Percentiles rank a stretch among this genome's conserved stretches.
phyloP scores from a whole-genome alignment of 64 coral and sea anemone genomes.

The Anthopleura sola region DNA sequence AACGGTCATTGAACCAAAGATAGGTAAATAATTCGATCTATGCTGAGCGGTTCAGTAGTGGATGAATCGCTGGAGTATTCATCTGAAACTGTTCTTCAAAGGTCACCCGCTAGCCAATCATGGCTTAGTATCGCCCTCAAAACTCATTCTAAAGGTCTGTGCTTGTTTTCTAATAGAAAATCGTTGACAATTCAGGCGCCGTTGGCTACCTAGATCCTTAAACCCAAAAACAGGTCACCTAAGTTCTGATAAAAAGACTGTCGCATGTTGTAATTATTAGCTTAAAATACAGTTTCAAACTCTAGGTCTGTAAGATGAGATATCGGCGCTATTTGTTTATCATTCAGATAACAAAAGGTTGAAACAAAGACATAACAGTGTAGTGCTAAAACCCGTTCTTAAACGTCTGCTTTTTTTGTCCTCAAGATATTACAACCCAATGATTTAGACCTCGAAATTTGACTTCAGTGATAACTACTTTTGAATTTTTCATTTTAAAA shows the following conservation, averaged over 20 bases:
- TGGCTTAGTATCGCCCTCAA: neutral
- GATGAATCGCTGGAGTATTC: neutral
- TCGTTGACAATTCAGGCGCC: neutral
- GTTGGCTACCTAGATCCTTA: neutral
- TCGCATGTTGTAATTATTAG: neutral
- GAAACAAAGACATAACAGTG: neutral
- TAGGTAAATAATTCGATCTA: neutral
- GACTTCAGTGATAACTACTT: neutral
- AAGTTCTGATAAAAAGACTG: neutral
- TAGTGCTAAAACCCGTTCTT: neutral
- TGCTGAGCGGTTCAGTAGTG: neutral
- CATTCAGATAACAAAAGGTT: neutral
- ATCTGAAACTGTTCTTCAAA: slow-evolving; percentile 10
- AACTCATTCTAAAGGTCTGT: neutral
- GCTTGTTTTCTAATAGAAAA: neutral
- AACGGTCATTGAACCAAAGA: neutral
- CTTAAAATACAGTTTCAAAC: neutral
- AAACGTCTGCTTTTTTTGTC: neutral
- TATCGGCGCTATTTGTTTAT: neutral
- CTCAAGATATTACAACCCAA: neutral
- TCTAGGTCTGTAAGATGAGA: neutral
- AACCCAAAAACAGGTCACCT: neutral
- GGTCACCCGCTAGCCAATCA: slow-evolving; percentile 19
- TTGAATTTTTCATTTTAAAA: no score
- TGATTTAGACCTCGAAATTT: neutral